Conservation (phyloP, 2,888 invertebrate genomes). For the Carcina quercana region DNA sequence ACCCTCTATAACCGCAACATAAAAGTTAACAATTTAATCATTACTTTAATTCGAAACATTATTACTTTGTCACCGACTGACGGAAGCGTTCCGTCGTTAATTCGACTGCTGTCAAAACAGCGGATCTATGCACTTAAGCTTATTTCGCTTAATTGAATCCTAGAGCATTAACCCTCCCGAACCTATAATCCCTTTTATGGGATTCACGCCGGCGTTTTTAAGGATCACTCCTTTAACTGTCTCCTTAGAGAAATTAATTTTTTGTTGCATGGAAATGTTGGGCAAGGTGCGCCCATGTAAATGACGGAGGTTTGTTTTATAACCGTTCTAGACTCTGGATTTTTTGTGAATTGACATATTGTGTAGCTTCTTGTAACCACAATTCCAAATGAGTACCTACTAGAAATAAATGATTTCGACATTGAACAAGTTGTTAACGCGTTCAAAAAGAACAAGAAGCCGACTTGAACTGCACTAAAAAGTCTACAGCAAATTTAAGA, state of each 20-base stretch:
- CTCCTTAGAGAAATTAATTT: slow-evolving; percentile 44
- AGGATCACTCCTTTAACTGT: slow-evolving; percentile 41
- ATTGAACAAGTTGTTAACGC: too few species aligned
- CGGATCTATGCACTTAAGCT: slow-evolving; percentile 70
- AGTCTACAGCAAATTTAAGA: too few species aligned
- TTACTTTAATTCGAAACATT: slow-evolving; percentile 22
- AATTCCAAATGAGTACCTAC: too few species aligned
- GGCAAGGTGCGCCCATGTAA: slow-evolving; percentile 29
- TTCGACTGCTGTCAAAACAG: slow-evolving; percentile 70
- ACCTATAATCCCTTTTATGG: slow-evolving; percentile 68
- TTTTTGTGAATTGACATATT: too few species aligned
- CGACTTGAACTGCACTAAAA: too few species aligned
- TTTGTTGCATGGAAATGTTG: slow-evolving; percentile 35
- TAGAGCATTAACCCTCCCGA: slow-evolving; percentile 61
- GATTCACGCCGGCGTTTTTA: slow-evolving; percentile 64
- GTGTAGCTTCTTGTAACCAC: too few species aligned
- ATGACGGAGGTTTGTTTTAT: too few species aligned
- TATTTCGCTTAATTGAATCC: slow-evolving; percentile 73
- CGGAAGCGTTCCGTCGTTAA: too few species aligned
- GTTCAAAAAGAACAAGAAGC: too few species aligned
- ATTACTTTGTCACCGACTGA: slow-evolving; percentile 48
- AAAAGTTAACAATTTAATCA: slow-evolving; percentile 14
- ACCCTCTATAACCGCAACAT: neutral
- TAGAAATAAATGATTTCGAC: too few species aligned
- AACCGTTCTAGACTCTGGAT: too few species aligned